Base-by-base conservation (phyloP, 1,140 invertebrate genomes). In the Drusus annulatus region DNA sequence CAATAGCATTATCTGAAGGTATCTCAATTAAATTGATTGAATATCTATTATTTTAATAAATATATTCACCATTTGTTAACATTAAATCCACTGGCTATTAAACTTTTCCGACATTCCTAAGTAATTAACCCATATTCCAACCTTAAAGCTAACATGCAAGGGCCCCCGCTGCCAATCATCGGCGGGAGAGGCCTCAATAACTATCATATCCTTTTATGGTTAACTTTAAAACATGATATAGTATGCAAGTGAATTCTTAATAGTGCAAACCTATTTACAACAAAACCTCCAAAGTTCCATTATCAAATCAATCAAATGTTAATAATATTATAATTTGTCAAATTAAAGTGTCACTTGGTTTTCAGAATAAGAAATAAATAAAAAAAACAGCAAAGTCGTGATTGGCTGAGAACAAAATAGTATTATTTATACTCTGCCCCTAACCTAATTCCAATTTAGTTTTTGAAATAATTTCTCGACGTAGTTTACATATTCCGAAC, bases 51-150 rank as follows among this genome's bases (percentile, higher is more conserved):
- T 62, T 23, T 17, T 76, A 76, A 76, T 65, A 76, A 76, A 78
- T 78, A 78, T 73, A 52, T 73, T 73, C 69, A 73, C 69, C 69
- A 52, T 69, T 19, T 23, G 13, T 19, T 69, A 69, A 69, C 51
- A 56, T 50, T 54, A 73, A 56, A n/a, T 73, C 65, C 69, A 73
- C 51, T 54, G 50, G 23, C 21, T 54, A 25, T 25, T 73, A 69
- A n/a, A 45, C 13, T n/a, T 54, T 25, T 52, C 50, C 6, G 7
- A 52, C 50, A 73, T 54, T 54, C 52, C 56, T 36, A 58, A 60
- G 73, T 31, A 56, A 51, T 71, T 69, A 79, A 63, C 79, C 69
- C 79, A 80, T 65, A 80, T 51, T 80, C 79, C 79, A 75, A 80
- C 25, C 71, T 68, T 75, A 75, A 36, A 25, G 10, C 79, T 80